These are phyloP conservation scores for Dione juno DNA, from an alignment of 2,888 invertebrate genomes.

Conservation along the genomic window DNA sequence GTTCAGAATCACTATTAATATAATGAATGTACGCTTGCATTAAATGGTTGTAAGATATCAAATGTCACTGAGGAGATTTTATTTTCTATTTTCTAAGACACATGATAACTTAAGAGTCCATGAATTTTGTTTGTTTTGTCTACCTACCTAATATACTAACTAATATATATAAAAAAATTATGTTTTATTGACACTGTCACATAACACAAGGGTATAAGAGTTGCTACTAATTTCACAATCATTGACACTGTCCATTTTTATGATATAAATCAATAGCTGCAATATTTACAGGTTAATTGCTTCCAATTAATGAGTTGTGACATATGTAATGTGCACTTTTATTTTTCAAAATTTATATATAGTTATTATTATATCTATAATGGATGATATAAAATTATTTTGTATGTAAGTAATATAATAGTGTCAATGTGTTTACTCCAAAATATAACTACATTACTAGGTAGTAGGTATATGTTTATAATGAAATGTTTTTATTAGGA, in stretches of 20 bases:
- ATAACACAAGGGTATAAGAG: background rate
- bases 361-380: background rate
- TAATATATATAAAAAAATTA: background rate
- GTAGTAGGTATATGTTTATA: too few relatives aligned
- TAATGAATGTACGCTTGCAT: too few relatives aligned
- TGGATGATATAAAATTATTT: background rate
- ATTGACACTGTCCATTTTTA: background rate
- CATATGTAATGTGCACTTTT: conserved; percentile 36
- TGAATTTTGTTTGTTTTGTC: too few relatives aligned
- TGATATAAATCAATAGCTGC: background rate
- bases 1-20: too few relatives aligned
- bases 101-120: too few relatives aligned
- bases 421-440: too few relatives aligned
- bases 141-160: too few relatives aligned
- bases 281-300: conserved; percentile 39
- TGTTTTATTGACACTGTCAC: background rate
- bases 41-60: too few relatives aligned
- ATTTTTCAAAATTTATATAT: conserved; percentile 11
- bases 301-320: conserved; percentile 37
- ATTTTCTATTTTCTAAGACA: too few relatives aligned
- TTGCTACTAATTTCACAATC: background rate
- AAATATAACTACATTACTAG: too few relatives aligned
- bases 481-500: too few relatives aligned
- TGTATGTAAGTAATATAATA: background rate
- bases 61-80: too few relatives aligned